Conservation (phyloP, 2,888 invertebrate genomes). For the Hemicrepidius hirtus region DNA sequence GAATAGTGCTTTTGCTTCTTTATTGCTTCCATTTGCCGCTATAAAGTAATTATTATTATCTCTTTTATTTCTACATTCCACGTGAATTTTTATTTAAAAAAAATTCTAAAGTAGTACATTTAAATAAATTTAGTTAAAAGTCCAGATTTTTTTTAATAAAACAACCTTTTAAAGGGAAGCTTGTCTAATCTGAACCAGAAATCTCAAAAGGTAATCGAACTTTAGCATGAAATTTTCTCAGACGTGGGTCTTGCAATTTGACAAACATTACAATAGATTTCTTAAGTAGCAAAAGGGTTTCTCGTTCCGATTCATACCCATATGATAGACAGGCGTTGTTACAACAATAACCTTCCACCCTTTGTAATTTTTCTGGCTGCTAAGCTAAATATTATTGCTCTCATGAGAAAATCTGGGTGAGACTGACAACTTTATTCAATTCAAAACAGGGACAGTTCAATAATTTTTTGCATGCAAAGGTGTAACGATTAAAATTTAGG, state of each 20-base stretch:
- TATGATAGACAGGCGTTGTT: conserved; percentile 47
- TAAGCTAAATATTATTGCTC: conserved; percentile 48
- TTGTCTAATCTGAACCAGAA: not conserved
- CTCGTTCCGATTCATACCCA: conserved; percentile 47
- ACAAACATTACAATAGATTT: conserved; percentile 42
- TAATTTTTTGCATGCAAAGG: not conserved
- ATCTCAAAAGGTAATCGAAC: conserved; percentile 31
- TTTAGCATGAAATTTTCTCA: conserved; percentile 38
- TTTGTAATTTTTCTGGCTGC: conserved; percentile 31
- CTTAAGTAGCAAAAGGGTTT: conserved; percentile 47
- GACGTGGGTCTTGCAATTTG: conserved; percentile 35
- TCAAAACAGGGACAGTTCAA: conserved; percentile 10
- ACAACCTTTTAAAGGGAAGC: too few species aligned
- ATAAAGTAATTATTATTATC: too few species aligned
- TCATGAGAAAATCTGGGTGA: conserved; percentile 48
- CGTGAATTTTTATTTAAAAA: too few species aligned
- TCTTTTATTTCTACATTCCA: too few species aligned
- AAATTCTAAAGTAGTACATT: not conserved
- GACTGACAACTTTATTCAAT: conserved; percentile 38
- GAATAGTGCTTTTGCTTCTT: conserved; percentile 11
- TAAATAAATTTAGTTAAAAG: too few species aligned
- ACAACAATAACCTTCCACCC: conserved; percentile 34
- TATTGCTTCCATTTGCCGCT: not conserved
- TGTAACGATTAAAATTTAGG: not conserved
- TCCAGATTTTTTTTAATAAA: not conserved